Percentiles rank a stretch among this genome's conserved stretches.
Conservation (phyloP, 1,140 invertebrate species). For the Bombus confusus region DNA sequence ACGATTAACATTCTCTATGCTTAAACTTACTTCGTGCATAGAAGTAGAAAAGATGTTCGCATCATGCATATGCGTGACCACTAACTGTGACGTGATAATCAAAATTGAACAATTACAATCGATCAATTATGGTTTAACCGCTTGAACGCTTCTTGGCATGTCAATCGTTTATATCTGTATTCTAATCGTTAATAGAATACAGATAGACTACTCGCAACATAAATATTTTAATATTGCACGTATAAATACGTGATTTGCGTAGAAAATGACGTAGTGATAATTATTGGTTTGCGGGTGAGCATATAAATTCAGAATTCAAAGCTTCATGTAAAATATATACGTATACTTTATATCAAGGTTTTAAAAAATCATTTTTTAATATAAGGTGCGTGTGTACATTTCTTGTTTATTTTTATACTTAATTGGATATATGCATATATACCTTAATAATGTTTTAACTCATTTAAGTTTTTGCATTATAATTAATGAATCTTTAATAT, state of each 20-base stretch:
- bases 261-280: no score
- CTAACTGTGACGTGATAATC: not conserved
- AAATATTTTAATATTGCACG: not conserved
- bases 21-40: not conserved
- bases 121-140: not conserved
- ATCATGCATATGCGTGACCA: not conserved
- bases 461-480: not conserved
- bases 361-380: not conserved
- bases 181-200: not conserved
- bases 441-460: not conserved
- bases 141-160: not conserved
- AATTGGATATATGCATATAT: not conserved
- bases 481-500: not conserved
- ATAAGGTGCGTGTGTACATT: not conserved
- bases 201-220: not conserved
- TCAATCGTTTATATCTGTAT: not conserved
- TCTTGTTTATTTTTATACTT: not conserved
- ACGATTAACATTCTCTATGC: not conserved
- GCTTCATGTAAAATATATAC: not conserved
- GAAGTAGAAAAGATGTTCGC: not conserved
- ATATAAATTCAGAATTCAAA: no score
- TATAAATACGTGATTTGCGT: not conserved
- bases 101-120: conserved; percentile 15
- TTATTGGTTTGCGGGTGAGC: no score
- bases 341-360: not conserved